Conservation (phyloP, 2,113 vertebrate species). For the Scomber japonicus region DNA sequence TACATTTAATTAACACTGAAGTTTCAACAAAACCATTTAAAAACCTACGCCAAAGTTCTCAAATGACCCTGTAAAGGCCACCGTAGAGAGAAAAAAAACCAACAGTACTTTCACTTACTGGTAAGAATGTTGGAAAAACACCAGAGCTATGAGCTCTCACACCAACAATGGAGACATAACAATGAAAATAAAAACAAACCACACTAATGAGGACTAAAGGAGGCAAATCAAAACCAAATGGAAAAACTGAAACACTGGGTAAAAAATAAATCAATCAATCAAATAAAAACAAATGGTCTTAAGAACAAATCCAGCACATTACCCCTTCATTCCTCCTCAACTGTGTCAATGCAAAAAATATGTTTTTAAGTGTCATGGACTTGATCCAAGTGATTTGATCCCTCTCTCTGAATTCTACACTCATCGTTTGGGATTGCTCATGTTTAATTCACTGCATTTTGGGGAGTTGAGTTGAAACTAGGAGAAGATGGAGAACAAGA, state of each 20-base stretch:
- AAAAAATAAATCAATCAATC: background rate
- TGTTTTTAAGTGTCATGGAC: background rate
- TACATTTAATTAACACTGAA: too few relatives aligned
- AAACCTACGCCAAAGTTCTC: too few relatives aligned
- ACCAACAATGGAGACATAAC: constrained; percentile 9
- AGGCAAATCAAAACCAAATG: constrained; percentile 26
- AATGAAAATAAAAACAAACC: background rate
- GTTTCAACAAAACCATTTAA: too few relatives aligned
- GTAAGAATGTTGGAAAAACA: background rate
- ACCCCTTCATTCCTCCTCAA: background rate
- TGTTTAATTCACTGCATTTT: constrained; percentile 35
- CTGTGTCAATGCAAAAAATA: constrained; percentile 13
- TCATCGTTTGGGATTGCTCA: constrained; percentile 15
- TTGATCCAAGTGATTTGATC: constrained; percentile 8
- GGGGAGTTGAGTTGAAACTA: background rate
- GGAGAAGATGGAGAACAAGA: background rate
- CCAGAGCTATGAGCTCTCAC: constrained; percentile 7
- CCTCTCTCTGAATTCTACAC: constrained; percentile 4
- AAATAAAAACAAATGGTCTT: background rate
- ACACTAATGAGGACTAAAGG: constrained; percentile 19
- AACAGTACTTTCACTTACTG: background rate
- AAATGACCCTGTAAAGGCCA: too few relatives aligned
- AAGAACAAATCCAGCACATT: background rate
- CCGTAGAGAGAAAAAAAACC: background rate
- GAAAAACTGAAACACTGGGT: constrained; percentile 7